Percentiles rank a stretch among this genome's conserved stretches.
Evolutionary conservation across 2,797 vertebrate genomes (phyloP).

Genomic region (Sebastes melanostomus): DNA sequence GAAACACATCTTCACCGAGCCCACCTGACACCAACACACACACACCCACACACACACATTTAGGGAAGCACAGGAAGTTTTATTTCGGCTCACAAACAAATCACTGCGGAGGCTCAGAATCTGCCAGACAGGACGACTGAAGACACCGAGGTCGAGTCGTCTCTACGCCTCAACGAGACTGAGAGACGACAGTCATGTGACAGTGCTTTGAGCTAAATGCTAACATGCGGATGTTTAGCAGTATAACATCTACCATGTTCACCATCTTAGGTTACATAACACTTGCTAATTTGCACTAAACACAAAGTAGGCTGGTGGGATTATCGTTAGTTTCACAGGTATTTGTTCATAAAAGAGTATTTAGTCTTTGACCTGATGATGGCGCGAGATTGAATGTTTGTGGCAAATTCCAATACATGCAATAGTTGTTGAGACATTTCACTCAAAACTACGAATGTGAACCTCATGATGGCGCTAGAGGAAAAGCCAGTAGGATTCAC

Average conservation of each 20-base stretch:
- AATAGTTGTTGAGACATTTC: neutral
- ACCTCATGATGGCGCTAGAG: neutral
- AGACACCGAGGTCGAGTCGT: conserved; percentile 1
- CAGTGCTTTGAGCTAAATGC: neutral
- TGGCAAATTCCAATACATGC: neutral
- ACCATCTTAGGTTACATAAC: neutral
- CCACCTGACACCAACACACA: neutral
- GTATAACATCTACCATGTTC: neutral
- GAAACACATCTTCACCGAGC: conserved; percentile 23
- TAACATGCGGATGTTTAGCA: neutral
- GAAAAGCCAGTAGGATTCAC: neutral
- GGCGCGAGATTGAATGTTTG: neutral
- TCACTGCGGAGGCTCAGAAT: conserved; percentile 9
- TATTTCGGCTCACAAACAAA: conserved; percentile 37
- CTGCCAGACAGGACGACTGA: conserved; percentile 7
- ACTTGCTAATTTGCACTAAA: neutral
- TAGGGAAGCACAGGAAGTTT: conserved; percentile 58
- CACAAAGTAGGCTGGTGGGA: neutral
- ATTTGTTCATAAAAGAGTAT: neutral
- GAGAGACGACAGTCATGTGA: neutral
- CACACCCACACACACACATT: conserved; percentile 6
- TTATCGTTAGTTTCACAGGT: neutral
- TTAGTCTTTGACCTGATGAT: neutral
- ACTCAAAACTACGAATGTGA: neutral
- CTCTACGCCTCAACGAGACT: neutral